Base-by-base conservation (phyloP, 2,888 invertebrate species). In the Polydrusus tereticollis region DNA sequence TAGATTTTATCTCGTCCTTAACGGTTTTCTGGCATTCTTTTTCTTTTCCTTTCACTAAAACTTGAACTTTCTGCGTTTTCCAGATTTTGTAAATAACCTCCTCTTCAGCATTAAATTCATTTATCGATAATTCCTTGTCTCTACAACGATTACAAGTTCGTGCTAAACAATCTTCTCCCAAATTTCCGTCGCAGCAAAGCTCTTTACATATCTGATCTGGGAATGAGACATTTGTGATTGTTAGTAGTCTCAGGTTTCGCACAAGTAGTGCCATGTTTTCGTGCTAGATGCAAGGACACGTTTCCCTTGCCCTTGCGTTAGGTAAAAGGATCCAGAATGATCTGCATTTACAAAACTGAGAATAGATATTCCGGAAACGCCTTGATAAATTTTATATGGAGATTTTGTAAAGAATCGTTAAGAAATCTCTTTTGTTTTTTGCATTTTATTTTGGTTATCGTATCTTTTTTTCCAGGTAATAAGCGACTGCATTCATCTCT, bases 401-500 rank as follows among this genome's bases (percentile, higher is more conserved):
- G n/a, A 47, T 47, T 47, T 21, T 20, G 2, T 14, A 47, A 47
- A 8, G 50, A 47, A 47, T 47, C 12, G 14, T 14, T n/a, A 12
- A 47, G n/a, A 12, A 47, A n/a, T n/a, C 50, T 47, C n/a, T 47
- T 47, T 23, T 47, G 50, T 14, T 47, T 47, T 23, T 47, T 47
- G 10, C 10, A 12, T 47, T 47, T 47, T 47, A 8, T 2, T 8
- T 23, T 47, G 10, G 14, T 47, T 21, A 47, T 14, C n/a, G 23
- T 23, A 14, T 47, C 50, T 47, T 47, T 47, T 23, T 47, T 47
- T 47, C 14, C 50, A 21, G 50, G 50, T 8, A 47, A 10, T 20
- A 47, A 6, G 8, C 50, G 50, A 47, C 50, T 47, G 12, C 50
- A 47, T n/a, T 47, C 12, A 23, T 47, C 50, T 23, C 23, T 47